Percentiles rank a stretch among this genome's conserved stretches.
Evolutionary conservation across 2,113 vertebrate genomes (phyloP).

Genomic region (Mola mola): DNA sequence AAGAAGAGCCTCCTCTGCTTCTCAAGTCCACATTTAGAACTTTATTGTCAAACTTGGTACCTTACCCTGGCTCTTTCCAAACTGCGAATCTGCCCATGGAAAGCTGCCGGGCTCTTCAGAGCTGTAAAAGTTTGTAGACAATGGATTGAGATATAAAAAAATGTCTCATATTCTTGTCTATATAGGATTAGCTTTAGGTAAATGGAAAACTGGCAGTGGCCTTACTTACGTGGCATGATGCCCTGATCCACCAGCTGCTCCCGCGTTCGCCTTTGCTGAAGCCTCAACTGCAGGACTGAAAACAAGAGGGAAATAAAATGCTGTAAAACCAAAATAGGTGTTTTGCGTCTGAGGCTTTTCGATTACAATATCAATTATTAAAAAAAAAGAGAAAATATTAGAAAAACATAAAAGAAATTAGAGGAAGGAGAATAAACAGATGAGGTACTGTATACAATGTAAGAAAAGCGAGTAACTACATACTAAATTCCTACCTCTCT

Average conservation of each 20-base stretch:
- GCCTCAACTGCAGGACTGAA: slow-evolving; percentile 94
- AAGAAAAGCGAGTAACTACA: slow-evolving; percentile 1
- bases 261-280: slow-evolving; percentile 94
- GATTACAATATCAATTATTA: not conserved
- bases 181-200: too few relatives aligned
- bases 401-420: not conserved
- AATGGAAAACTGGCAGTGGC: not conserved
- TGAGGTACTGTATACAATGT: not conserved
- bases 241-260: slow-evolving; percentile 99
- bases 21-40: not conserved
- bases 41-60: not conserved
- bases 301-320: slow-evolving; percentile 29
- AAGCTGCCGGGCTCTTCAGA: slow-evolving; percentile 97
- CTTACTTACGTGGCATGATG: slow-evolving; percentile 98
- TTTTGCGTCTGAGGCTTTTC: slow-evolving; percentile 7
- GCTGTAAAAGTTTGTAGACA: slow-evolving; percentile 84
- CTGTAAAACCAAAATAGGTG: slow-evolving; percentile 14
- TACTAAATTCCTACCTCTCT: too few relatives aligned
- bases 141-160: too few relatives aligned
- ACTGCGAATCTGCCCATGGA: slow-evolving; percentile 99
- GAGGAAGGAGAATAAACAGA: not conserved
- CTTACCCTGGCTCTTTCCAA: slow-evolving; percentile 97
- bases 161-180: too few relatives aligned
- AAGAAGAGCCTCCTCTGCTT: not conserved
- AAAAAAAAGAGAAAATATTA: not conserved